Base-by-base conservation (phyloP, 37 sponge, comb jelly and placozoan genomes). In the Aplysina aerophoba region DNA sequence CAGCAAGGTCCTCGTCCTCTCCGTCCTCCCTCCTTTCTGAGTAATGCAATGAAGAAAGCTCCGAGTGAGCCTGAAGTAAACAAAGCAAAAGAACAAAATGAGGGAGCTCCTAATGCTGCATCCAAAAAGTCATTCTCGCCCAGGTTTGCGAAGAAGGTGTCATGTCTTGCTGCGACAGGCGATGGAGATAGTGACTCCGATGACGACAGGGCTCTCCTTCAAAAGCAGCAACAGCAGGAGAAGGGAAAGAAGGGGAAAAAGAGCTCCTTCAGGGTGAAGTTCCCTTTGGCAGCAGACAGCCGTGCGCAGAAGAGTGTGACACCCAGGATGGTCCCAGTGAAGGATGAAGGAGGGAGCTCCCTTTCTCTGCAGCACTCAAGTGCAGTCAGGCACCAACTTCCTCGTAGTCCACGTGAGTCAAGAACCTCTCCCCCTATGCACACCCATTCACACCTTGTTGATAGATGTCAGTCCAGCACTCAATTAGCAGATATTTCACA, bases 371-470 rank as follows among this genome's bases (percentile, higher is more conserved):
- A 44, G 3, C 6, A 8, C 8, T 44, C 27, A 3, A 62, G 63
- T 8, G 12, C 11, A 14, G 25, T 62, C 63, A 27, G 63, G 27
- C 63, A 27, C 5, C 63, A 62, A 62, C 25, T 83, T 90, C 58
- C 56, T 19, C 25, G 78, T 85, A 11, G 67, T 86, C 14, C 82
- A 85, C 55, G 86, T 90, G 41, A 87, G 90, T 5, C 68, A 60
- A 25, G 90, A 90, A n/a, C 2, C 30, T 0, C 65, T 86, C 50
- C 8, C 6, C 50, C 50, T n/a, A 44, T 44, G 50, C 50, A 44
- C 50, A 11, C 6, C 50, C 6, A 44, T 3, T 44, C n/a, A n/a
- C n/a, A 44, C 8, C 6, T 44, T 44, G 50, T 44, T 11, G 50
- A 44, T 3, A 8, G 3, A 8, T 44, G 50, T 3, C 8, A 44